These are phyloP conservation scores for Eulithis testata DNA, from an alignment of 2,888 invertebrate genomes.

Conservation along the genomic window DNA sequence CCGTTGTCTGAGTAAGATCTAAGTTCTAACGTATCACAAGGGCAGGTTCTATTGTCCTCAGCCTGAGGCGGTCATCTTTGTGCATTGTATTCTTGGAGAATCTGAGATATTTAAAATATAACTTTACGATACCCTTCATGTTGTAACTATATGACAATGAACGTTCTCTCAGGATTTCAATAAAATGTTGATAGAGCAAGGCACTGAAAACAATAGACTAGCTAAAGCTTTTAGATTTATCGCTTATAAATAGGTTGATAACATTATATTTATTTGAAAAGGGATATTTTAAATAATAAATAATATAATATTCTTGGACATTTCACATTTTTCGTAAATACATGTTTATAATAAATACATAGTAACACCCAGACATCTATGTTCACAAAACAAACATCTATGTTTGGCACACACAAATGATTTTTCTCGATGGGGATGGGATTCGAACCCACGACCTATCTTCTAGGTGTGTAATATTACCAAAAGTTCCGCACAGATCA, in stretches of 20 bases:
- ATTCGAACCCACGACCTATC: too few species aligned
- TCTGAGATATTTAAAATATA: conserved; percentile 54
- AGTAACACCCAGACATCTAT: background rate
- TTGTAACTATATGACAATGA: conserved; percentile 48
- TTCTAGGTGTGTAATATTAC: too few species aligned
- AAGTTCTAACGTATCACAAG: conserved; percentile 20
- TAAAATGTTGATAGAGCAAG: conserved; percentile 18
- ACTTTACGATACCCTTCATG: conserved; percentile 50
- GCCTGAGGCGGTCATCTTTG: conserved; percentile 32
- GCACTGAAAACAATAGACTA: conserved; percentile 4
- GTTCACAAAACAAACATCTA: too few species aligned
- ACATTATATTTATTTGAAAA: too few species aligned
- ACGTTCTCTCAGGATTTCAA: conserved; percentile 5
- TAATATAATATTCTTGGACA: too few species aligned
- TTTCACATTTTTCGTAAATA: too few species aligned
- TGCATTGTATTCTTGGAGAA: conserved; percentile 33
- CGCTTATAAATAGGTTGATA: too few species aligned
- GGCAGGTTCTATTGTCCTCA: conserved; percentile 24
- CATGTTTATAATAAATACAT: background rate
- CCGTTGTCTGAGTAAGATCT: conserved; percentile 27
- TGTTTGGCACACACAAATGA: too few species aligned
- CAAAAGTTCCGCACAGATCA: too few species aligned
- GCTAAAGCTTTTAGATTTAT: background rate
- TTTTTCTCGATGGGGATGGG: too few species aligned
- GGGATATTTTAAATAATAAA: too few species aligned